These are phyloP conservation scores for Nannoperca australis DNA, from an alignment of 2,797 vertebrate species.

Conservation along the genomic window DNA sequence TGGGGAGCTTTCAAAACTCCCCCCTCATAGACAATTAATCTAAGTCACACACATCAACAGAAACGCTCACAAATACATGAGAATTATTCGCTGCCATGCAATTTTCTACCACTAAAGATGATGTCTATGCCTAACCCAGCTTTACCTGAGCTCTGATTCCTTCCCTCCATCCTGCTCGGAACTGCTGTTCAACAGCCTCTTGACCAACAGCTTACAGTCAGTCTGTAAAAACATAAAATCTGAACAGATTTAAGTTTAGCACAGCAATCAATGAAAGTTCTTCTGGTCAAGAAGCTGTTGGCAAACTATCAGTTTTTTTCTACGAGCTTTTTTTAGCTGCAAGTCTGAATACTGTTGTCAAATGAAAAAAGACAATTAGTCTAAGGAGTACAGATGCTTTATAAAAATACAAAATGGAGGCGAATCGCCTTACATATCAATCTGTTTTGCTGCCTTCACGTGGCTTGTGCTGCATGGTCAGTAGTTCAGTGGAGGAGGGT, in stretches of 20 bases:
- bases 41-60: constrained; percentile 3
- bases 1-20: constrained; percentile 94
- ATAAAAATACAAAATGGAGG: constrained; percentile 51
- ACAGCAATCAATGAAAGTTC: neutral
- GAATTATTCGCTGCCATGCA: constrained; percentile 55
- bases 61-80: constrained; percentile 19
- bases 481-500: constrained; percentile 13
- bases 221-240: constrained; percentile 1
- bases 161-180: constrained; percentile 5
- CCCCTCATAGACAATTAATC: constrained; percentile 77
- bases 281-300: constrained; percentile 19
- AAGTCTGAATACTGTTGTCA: constrained; percentile 32
- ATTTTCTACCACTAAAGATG: constrained; percentile 42
- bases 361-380: constrained; percentile 39
- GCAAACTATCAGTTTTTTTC: constrained; percentile 14
- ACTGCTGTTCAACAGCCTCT: constrained; percentile 29
- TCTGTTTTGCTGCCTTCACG: constrained; percentile 44
- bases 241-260: constrained; percentile 2
- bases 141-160: constrained; percentile 25
- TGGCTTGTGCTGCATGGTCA: constrained; percentile 40
- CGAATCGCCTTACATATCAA: constrained; percentile 48
- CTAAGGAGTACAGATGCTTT: constrained; percentile 60
- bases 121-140: constrained; percentile 38
- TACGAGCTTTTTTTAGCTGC: constrained; percentile 40
- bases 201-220: constrained; percentile 2